Percentiles rank a stretch among this genome's conserved stretches.
phyloP scores from a whole-genome alignment of 2,797 vertebrate species.

The Lithobates pipiens region DNA sequence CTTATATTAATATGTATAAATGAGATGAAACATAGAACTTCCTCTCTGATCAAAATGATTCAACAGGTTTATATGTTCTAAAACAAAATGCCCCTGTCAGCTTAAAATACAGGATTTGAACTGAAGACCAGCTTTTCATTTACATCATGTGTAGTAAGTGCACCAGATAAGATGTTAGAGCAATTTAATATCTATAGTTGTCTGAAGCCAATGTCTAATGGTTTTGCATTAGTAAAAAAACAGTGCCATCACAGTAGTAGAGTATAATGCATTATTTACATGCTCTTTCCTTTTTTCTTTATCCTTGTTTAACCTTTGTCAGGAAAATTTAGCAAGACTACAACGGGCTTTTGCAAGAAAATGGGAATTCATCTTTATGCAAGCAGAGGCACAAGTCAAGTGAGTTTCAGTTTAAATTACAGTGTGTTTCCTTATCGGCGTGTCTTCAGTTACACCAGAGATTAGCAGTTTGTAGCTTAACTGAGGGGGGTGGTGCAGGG shows the following conservation, averaged over 20 bases:
- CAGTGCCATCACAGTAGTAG: conserved; percentile 14
- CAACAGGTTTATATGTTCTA: neutral
- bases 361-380: conserved; percentile 99
- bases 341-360: conserved; percentile 95
- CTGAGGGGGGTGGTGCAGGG: no score
- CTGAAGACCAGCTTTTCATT: neutral
- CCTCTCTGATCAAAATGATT: neutral
- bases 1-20: neutral
- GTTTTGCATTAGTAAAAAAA: conserved; percentile 22
- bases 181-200: conserved; percentile 13
- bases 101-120: neutral
- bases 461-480: no score
- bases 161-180: neutral
- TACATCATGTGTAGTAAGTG: neutral
- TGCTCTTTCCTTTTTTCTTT: conserved; percentile 15
- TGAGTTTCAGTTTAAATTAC: conserved; percentile 74
- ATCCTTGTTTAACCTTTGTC: conserved; percentile 68
- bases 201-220: conserved; percentile 4
- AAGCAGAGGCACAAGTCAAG: conserved; percentile 98
- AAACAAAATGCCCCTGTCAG: conserved; percentile 1
- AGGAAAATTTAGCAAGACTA: conserved; percentile 95
- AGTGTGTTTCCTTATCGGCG: neutral
- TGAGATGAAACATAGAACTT: neutral
- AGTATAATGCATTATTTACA: conserved; percentile 16
- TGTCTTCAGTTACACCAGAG: no score